Conservation (phyloP, 2,113 vertebrate genomes). For the Sinosuthora webbiana region DNA sequence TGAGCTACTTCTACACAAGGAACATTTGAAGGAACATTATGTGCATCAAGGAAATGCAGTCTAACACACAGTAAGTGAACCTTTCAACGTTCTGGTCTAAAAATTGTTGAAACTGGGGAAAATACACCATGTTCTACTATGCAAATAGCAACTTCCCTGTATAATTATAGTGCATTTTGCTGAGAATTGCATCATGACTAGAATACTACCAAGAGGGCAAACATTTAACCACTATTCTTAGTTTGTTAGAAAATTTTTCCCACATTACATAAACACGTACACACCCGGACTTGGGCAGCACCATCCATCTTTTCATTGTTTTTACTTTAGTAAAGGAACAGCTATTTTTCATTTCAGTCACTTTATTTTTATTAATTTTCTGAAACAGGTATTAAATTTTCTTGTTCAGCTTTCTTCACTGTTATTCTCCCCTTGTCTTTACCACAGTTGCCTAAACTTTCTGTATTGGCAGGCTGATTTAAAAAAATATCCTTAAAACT, state of each 20-base stretch:
- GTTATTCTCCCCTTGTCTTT: neutral
- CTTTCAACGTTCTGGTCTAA: neutral
- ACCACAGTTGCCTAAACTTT: neutral
- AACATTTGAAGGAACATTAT: neutral
- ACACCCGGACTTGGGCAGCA: neutral
- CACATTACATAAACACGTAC: neutral
- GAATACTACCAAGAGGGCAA: conserved; percentile 25
- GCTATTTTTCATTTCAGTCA: conserved; percentile 18
- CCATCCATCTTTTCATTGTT: neutral
- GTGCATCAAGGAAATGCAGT: neutral
- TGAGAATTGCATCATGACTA: conserved; percentile 36
- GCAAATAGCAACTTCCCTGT: conserved; percentile 28
- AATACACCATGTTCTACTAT: conserved; percentile 36
- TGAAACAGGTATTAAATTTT: neutral
- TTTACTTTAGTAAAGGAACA: conserved; percentile 1
- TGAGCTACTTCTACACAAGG: neutral
- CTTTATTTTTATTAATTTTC: neutral
- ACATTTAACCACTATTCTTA: conserved; percentile 52
- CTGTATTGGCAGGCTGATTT: neutral
- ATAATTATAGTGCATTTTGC: conserved; percentile 29
- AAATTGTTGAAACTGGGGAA: neutral
- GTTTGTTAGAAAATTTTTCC: conserved; percentile 34
- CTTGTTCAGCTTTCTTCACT: neutral
- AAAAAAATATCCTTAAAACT: neutral
- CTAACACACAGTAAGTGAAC: neutral